Evolutionary conservation across 1,140 invertebrate genomes (phyloP).

Genomic region (Drosophila prosaltans): DNA sequence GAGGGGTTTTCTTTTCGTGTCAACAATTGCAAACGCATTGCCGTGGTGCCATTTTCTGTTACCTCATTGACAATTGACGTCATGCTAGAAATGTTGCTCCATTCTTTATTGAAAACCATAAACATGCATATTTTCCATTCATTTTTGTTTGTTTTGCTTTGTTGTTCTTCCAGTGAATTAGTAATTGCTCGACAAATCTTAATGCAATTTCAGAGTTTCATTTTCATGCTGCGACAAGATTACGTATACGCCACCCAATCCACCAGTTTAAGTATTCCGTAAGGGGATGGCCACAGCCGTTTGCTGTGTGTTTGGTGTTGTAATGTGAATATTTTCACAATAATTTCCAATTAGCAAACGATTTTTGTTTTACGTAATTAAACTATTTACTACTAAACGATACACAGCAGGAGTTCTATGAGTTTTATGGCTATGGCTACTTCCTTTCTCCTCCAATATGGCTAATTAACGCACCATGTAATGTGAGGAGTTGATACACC

Average conservation of each 20-base stretch:
- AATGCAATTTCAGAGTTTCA: conserved; percentile 62
- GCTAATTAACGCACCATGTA: conserved; percentile 24
- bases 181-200: conserved; percentile 60
- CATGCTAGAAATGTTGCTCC: conserved; percentile 23
- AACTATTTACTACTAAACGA: conserved; percentile 69
- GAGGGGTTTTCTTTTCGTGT: conserved; percentile 23
- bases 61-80: conserved; percentile 32
- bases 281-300: too few relatives aligned
- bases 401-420: conserved; percentile 45
- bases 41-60: conserved; percentile 9
- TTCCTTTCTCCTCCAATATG: conserved; percentile 9
- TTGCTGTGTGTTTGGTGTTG: conserved; percentile 1
- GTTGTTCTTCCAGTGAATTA: conserved; percentile 27
- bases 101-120: conserved; percentile 36
- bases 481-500: conserved; percentile 10
- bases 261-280: neutral
- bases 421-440: conserved; percentile 31
- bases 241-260: conserved; percentile 53
- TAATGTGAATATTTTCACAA: conserved; percentile 52
- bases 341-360: conserved; percentile 70
- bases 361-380: conserved; percentile 64
- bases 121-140: conserved; percentile 30
- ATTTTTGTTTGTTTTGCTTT: conserved; percentile 10
- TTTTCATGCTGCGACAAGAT: conserved; percentile 49
- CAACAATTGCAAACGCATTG: conserved; percentile 19